These are phyloP conservation scores for Cherax quadricarinatus DNA, from an alignment of 1,140 invertebrate genomes.

Conservation along the genomic window DNA sequence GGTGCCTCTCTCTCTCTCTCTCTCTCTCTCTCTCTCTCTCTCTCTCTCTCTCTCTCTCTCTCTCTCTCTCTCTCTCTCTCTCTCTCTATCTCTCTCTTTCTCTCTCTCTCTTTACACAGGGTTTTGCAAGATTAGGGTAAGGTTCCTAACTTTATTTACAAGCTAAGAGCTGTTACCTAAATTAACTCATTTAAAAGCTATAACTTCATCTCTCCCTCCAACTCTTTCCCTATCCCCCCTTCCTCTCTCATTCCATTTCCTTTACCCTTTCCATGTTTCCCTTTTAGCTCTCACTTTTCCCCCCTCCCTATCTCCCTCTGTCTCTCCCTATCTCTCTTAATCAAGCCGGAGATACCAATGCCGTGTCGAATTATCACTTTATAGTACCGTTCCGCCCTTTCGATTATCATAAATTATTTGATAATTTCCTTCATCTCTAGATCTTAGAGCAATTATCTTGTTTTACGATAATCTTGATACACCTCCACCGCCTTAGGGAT, in stretches of 20 bases:
- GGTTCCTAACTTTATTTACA: too few relatives aligned
- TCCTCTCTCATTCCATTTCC: background rate
- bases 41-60: too few relatives aligned
- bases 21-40: too few relatives aligned
- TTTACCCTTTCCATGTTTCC: too few relatives aligned
- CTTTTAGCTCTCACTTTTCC: too few relatives aligned
- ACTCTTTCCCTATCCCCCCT: background rate
- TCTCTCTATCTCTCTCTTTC: too few relatives aligned
- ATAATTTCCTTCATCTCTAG: background rate
- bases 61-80: too few relatives aligned
- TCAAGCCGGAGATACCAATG: background rate
- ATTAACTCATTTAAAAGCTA: too few relatives aligned
- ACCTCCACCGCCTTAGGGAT: background rate
- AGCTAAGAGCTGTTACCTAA: too few relatives aligned
- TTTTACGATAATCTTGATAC: background rate
- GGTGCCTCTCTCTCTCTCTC: too few relatives aligned
- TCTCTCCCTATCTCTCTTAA: background rate
- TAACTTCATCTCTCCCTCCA: constrained; percentile 7
- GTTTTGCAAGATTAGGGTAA: too few relatives aligned
- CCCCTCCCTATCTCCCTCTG: background rate
- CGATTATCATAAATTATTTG: background rate
- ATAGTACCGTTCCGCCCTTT: background rate
- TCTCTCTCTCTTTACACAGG: too few relatives aligned
- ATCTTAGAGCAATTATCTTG: background rate
- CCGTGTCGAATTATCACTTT: constrained; percentile 7